These are phyloP conservation scores for Syrmaticus mikado DNA, from an alignment of 2,113 vertebrate species.

Conservation along the genomic window DNA sequence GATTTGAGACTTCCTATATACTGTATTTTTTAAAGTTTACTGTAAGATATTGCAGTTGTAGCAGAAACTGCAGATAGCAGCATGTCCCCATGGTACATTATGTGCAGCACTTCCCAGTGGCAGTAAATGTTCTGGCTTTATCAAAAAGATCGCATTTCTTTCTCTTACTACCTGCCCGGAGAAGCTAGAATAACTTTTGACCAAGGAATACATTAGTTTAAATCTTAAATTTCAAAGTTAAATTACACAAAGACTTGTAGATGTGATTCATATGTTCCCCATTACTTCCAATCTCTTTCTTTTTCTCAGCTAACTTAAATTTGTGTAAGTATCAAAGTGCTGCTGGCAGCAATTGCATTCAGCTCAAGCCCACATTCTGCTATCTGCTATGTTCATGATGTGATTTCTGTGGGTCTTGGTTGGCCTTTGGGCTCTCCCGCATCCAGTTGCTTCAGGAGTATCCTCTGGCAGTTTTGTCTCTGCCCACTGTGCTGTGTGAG, in stretches of 20 bases:
- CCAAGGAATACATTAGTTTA: constrained; percentile 56
- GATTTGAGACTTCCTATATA: constrained; percentile 21
- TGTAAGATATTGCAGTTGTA: constrained; percentile 36
- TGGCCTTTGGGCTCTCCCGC: background rate
- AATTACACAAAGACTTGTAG: constrained; percentile 33
- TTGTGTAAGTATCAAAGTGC: constrained; percentile 22
- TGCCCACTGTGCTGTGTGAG: background rate
- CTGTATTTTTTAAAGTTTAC: constrained; percentile 30
- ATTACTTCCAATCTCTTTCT: constrained; percentile 31
- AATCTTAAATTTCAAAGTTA: constrained; percentile 59
- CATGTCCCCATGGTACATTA: constrained; percentile 13
- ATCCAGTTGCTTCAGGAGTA: fast-evolving
- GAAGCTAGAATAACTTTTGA: constrained; percentile 64
- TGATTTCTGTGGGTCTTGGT: background rate
- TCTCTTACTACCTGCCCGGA: constrained; percentile 62
- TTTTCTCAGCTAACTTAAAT: constrained; percentile 18
- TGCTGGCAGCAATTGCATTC: background rate
- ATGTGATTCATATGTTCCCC: constrained; percentile 52
- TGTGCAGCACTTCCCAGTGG: constrained; percentile 38
- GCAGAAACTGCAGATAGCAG: constrained; percentile 43
- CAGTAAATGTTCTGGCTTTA: constrained; percentile 70
- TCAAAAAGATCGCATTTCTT: constrained; percentile 71
- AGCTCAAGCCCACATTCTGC: background rate
- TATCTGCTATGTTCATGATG: background rate
- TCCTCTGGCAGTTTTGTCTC: background rate